phyloP scores from a whole-genome alignment of 2,888 invertebrate genomes.

The Noctua fimbriata region DNA sequence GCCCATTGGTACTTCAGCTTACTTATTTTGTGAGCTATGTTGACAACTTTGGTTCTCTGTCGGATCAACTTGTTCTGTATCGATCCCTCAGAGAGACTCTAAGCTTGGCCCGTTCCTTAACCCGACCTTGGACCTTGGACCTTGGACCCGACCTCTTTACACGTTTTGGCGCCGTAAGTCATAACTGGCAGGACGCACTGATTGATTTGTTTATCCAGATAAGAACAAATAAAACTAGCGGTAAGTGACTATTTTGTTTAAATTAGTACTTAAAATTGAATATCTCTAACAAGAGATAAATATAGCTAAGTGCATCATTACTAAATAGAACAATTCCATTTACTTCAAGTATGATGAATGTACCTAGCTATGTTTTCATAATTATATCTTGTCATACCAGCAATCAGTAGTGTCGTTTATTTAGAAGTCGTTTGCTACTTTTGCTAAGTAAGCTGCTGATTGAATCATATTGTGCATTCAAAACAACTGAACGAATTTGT shows the following conservation, averaged over 20 bases:
- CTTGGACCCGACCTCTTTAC: too few species aligned
- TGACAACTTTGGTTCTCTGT: background rate
- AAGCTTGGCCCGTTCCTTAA: background rate
- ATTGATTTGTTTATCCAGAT: too few species aligned
- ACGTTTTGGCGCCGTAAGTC: background rate
- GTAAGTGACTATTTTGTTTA: background rate
- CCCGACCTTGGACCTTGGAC: too few species aligned
- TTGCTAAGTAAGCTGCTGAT: background rate
- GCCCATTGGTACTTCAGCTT: background rate
- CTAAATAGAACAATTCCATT: background rate
- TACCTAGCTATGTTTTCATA: background rate
- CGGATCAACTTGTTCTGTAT: background rate
- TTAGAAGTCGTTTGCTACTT: background rate
- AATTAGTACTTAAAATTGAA: too few species aligned
- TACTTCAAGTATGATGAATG: background rate
- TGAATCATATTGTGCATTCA: background rate
- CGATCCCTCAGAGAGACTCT: background rate
- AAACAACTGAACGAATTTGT: background rate
- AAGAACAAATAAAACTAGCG: background rate
- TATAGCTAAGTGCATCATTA: background rate
- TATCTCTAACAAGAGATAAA: background rate
- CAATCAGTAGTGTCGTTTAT: background rate
- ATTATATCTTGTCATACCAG: background rate
- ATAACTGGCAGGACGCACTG: background rate
- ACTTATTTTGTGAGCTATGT: background rate